Conservation (phyloP, 2,797 vertebrate species). For the Arrhamphus sclerolepis region DNA sequence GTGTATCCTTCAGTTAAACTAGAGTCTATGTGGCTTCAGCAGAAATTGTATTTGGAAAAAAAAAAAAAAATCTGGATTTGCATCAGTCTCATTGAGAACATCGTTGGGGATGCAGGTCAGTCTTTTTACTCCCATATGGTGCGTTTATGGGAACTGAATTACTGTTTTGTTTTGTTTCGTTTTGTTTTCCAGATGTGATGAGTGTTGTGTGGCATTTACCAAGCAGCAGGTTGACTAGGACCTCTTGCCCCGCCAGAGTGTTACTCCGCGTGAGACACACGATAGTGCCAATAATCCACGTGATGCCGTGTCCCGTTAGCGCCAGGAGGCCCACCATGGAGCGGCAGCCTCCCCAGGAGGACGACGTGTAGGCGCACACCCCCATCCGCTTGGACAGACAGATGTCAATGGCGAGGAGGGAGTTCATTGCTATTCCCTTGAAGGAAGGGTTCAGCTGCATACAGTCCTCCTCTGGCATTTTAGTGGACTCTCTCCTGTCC, state of each 20-base stretch:
- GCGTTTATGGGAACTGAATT: too few species aligned
- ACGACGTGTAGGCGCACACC: conserved; percentile 87
- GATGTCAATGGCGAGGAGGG: conserved; percentile 95
- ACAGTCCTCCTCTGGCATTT: conserved; percentile 92
- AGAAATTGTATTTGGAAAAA: too few species aligned
- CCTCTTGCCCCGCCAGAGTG: conserved; percentile 94
- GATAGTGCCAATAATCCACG: conserved; percentile 92
- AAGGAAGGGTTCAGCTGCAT: conserved; percentile 98
- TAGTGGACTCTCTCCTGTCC: conserved; percentile 81
- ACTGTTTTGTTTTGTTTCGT: background rate
- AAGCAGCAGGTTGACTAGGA: conserved; percentile 94
- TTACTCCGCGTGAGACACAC: conserved; percentile 94
- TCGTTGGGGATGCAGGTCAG: too few species aligned
- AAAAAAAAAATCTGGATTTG: too few species aligned
- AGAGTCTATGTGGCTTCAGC: too few species aligned
- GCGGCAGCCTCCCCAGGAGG: conserved; percentile 93
- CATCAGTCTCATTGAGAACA: too few species aligned
- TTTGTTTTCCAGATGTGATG: background rate
- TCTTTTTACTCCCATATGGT: too few species aligned
- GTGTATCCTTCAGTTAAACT: too few species aligned
- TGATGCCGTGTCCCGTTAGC: conserved; percentile 92
- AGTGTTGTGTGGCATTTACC: conserved; percentile 83
- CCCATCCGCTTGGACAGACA: conserved; percentile 94
- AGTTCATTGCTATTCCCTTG: conserved; percentile 93
- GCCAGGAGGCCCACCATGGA: conserved; percentile 92